Conservation (phyloP, 2,113 vertebrate species). For the Xerus inauris region DNA sequence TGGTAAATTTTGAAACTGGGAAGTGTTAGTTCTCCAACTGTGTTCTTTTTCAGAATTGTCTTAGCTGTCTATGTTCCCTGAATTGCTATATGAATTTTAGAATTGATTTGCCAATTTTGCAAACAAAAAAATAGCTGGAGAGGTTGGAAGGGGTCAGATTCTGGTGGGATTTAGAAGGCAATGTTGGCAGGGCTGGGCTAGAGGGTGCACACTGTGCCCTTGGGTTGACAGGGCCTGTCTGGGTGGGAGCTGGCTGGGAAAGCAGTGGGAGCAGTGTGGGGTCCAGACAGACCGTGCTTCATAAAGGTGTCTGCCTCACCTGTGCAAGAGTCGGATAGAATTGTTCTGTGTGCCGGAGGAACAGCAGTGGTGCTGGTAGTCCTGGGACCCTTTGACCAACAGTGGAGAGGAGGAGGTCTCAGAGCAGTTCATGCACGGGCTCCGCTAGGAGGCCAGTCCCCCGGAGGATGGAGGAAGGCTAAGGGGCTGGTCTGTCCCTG, state of each 20-base stretch:
- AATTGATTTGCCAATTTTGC: background rate
- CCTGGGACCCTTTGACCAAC: too few species aligned
- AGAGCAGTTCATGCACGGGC: background rate
- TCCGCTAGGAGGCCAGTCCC: background rate
- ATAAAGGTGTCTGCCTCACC: background rate
- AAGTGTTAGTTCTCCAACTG: background rate
- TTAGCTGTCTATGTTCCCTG: background rate
- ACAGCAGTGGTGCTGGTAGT: too few species aligned
- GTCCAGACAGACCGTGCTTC: background rate
- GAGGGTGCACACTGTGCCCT: too few species aligned
- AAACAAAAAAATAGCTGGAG: background rate
- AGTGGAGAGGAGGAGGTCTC: background rate
- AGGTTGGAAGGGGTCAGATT: background rate
- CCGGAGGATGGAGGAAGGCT: background rate
- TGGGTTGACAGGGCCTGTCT: background rate
- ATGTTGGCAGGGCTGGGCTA: background rate
- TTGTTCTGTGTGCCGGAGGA: background rate
- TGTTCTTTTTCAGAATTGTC: background rate
- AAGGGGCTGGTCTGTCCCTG: background rate
- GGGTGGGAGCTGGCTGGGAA: background rate
- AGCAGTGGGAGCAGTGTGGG: background rate
- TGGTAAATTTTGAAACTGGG: background rate
- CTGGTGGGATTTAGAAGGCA: background rate
- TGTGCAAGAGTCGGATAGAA: background rate
- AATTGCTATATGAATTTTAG: background rate